Evolutionary conservation across 2,888 invertebrate species (phyloP).

Genomic region (Clanis bilineata): DNA sequence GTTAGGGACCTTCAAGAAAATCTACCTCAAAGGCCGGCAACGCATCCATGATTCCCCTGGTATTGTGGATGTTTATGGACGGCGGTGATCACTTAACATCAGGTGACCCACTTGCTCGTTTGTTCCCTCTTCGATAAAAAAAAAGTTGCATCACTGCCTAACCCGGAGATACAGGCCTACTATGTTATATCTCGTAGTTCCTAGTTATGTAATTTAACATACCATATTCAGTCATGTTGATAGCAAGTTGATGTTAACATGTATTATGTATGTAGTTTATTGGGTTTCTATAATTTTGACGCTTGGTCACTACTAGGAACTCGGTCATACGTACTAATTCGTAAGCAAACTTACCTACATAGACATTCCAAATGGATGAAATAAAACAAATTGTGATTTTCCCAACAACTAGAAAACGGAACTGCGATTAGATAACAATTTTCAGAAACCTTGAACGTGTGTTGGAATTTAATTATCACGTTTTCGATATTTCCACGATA

Average conservation of each 20-base stretch:
- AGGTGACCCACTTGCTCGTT: too few species aligned
- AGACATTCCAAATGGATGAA: constrained; percentile 28
- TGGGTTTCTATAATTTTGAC: constrained; percentile 4
- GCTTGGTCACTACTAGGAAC: not conserved
- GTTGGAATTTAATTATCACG: constrained; percentile 68
- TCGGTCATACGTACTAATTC: constrained; percentile 21
- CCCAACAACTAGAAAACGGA: constrained; percentile 50
- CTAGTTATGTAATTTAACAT: not conserved
- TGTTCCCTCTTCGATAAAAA: too few species aligned
- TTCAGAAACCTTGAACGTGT: constrained; percentile 51
- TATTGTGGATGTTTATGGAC: too few species aligned
- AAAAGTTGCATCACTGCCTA: too few species aligned
- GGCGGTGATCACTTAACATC: too few species aligned
- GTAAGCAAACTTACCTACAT: constrained; percentile 19
- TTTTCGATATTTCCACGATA: constrained; percentile 45
- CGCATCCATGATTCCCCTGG: too few species aligned
- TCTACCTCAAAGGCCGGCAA: too few species aligned
- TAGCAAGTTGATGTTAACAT: not conserved
- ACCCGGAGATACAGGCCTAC: too few species aligned
- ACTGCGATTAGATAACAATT: constrained; percentile 53
- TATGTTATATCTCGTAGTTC: too few species aligned
- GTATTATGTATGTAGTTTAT: not conserved
- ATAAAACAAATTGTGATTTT: constrained; percentile 32
- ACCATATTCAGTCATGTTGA: not conserved
- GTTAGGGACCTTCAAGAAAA: too few species aligned